Evolutionary conservation across 1,140 invertebrate species (phyloP), one percentile per base, ranked within the genome.

Genomic region (Trichonephila clavipes): DNA sequence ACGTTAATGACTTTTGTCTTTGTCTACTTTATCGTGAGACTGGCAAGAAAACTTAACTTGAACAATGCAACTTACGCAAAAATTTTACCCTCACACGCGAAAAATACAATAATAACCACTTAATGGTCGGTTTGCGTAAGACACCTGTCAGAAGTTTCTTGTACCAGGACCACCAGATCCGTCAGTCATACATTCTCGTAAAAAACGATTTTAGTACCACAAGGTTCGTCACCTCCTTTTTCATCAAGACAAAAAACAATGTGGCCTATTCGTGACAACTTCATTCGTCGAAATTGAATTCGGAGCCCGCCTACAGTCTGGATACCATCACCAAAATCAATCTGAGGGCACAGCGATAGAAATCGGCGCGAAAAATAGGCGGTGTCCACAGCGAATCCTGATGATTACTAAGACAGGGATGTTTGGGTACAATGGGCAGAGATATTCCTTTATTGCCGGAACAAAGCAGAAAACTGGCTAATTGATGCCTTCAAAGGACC

Each of bases 341-440:
- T 92, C 81, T 51, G 66, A 85, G 66, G 66, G 59, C 66, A 86
- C 69, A 81, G 44, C 34, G 44, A 24, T 83, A 92, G 59, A 77
- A 28, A 92, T 92, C 91, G 91, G 91, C 91, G 91, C 69, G 83
- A 87, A 87, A 92, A 92, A 51, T 16, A 87, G 91, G 91, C 82
- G 91, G 61, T 34, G 19, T 24, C 51, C 51, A 28, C 58, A 58
- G 58, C 72, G 83, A 85, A 34, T 61, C 28, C 83, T 85, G 83
- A 59, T 61, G 24, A 85, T 85, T 85, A 85, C 44, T 51, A 59
- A 85, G 83, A 85, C 83, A 85, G 58, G 51, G 51, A 85, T 85
- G 83, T 24, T 85, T 85, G 83, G 83, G 83, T 59, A 85, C 83
- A 85, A 85, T 85, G 83, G 83, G 83, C 51, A 85, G 83, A 85